Evolutionary conservation across 2,888 invertebrate species (phyloP).

Genomic region (Stenotaenia linearis): DNA sequence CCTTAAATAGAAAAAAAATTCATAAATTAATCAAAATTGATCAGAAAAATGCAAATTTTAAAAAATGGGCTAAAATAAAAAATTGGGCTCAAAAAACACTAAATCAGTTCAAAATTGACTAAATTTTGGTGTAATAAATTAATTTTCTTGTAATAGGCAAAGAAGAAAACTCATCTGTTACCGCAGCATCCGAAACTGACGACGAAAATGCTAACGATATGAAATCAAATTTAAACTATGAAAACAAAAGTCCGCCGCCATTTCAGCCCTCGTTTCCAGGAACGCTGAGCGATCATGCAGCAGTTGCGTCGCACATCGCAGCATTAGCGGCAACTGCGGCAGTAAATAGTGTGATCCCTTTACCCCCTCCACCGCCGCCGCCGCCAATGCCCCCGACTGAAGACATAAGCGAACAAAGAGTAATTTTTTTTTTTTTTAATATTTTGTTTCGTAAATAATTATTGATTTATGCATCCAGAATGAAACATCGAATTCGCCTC

Average conservation of each 20-base stretch:
- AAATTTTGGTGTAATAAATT: too few species aligned
- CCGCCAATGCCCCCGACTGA: neutral
- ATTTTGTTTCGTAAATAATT: neutral
- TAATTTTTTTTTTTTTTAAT: neutral
- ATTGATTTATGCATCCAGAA: neutral
- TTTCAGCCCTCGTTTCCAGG: neutral
- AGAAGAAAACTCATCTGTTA: slow-evolving; percentile 31
- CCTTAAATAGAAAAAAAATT: too few species aligned
- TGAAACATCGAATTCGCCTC: neutral
- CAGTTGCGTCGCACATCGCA: neutral
- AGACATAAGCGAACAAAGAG: neutral
- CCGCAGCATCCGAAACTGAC: slow-evolving; percentile 26
- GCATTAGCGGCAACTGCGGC: neutral
- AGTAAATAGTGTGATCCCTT: neutral
- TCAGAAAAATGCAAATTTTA: too few species aligned
- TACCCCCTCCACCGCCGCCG: neutral
- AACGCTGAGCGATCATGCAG: neutral
- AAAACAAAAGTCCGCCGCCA: neutral
- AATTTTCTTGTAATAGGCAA: too few species aligned
- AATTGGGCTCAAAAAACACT: too few species aligned
- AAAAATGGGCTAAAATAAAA: too few species aligned
- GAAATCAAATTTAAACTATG: neutral
- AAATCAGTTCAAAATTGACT: too few species aligned
- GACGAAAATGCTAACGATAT: slow-evolving; percentile 9
- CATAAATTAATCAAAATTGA: too few species aligned